phyloP scores from a whole-genome alignment of 2,113 vertebrate species.

The Perognathus longimembris region DNA sequence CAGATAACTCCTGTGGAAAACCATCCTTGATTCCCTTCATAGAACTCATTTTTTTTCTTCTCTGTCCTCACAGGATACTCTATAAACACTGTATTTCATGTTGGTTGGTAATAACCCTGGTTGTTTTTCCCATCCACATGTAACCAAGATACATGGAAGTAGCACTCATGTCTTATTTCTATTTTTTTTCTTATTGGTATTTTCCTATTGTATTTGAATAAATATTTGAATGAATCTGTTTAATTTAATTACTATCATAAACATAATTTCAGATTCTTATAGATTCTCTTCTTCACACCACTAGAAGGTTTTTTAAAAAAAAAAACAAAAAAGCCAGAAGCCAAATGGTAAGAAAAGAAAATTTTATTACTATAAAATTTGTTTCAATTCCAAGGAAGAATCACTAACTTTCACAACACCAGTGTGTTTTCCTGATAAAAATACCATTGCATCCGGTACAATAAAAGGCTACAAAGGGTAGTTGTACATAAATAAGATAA shows the following conservation, averaged over 20 bases:
- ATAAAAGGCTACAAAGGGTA: slow-evolving; percentile 27
- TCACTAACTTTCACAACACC: slow-evolving; percentile 1
- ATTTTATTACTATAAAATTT: slow-evolving; percentile 33
- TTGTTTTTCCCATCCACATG: not conserved
- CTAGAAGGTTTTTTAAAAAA: not conserved
- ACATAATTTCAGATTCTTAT: not conserved
- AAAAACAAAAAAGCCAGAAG: not conserved
- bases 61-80: not conserved
- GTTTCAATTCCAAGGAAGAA: slow-evolving; percentile 42
- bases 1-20: not conserved
- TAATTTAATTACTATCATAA: not conserved
- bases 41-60: not conserved
- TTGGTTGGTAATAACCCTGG: not conserved
- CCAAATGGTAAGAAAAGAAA: slow-evolving; percentile 17
- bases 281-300: not conserved
- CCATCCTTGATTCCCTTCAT: not conserved
- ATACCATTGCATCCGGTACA: not conserved
- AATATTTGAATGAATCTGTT: not conserved
- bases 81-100: not conserved
- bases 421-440: slow-evolving; percentile 40
- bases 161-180: not conserved
- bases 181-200: not conserved
- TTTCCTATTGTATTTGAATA: slow-evolving; percentile 15
- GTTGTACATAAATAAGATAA: slow-evolving; percentile 10
- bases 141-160: not conserved